Base-by-base conservation (phyloP, 2,797 vertebrate genomes). In the Pipistrellus nathusii region DNA sequence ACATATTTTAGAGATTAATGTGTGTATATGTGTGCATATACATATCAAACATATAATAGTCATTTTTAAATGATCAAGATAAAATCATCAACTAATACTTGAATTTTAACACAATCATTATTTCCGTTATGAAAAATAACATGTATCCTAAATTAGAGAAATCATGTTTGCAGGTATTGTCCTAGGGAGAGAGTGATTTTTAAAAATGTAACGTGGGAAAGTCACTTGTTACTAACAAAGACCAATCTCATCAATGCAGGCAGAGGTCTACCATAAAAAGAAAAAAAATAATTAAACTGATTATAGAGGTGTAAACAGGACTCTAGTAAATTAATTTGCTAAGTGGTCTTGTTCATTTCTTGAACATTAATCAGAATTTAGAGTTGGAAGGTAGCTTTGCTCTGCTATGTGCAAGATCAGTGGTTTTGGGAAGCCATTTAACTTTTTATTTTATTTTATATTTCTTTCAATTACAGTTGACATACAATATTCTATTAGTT, bases 301-400 rank as follows among this genome's bases (percentile, higher is more conserved):
- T 96, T 92, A 89, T 77, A 91, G 76, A 94, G 55, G 91, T 87
- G 6, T 95, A 94, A 94, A 87, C 55, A 91, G 84, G 84, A 89
- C 80, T 77, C 38, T 87, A 89, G 35, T 93, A 96, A 97, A 91
- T 94, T 59, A 94, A 94, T 96, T 95, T 89, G 15, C 68, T 71
- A 96, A 93, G 78, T 93, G 48, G 48, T 85, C 41, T 86, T 94
- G 59, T 93, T 92, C 95, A 89, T 94, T 96, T 46, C 86, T 86
- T 82, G 55, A 96, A 89, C 81, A 85, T 94, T 85, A 93, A 93
- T 96, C 88, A 94, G 73, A 93, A 96, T 94, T 94, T 94, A 94
- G 59, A 93, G 48, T 82, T 92, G n/a, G 44, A 95, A 81, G 21
- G 21, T 77, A 78, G 32, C 78, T 97, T 71, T 96, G 9, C 59